A percentile compares a stretch with the other conserved stretches of the same genome.
These are phyloP conservation scores for Rhagonycha lutea DNA, from an alignment of 2,888 invertebrate species.

Conservation along the genomic window DNA sequence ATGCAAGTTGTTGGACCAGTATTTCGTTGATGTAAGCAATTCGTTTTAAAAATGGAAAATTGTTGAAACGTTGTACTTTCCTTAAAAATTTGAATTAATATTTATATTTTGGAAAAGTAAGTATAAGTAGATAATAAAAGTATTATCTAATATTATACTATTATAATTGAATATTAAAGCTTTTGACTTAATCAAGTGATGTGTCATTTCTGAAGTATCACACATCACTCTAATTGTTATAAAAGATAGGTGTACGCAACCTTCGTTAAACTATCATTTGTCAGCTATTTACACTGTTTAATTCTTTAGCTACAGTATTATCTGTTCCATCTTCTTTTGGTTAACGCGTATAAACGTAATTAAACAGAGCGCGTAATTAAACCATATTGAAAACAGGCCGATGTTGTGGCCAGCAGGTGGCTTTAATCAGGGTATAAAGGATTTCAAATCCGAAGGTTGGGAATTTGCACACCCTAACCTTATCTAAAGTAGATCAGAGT, in stretches of 20 bases:
- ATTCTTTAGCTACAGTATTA: slow-evolving; percentile 4
- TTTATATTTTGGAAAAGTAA: not conserved
- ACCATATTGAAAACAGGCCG: slow-evolving; percentile 23
- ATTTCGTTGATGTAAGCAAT: slow-evolving; percentile 20
- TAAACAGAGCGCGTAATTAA: slow-evolving; percentile 23
- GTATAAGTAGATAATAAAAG: not conserved
- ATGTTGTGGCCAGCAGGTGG: slow-evolving; percentile 30
- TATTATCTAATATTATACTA: not conserved
- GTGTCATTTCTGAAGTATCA: slow-evolving; percentile 6
- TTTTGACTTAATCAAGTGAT: not conserved
- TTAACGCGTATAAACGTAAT: slow-evolving; percentile 9
- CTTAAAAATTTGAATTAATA: not conserved
- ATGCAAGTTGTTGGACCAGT: slow-evolving; percentile 22
- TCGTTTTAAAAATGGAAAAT: slow-evolving; percentile 1
- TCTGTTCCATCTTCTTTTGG: slow-evolving; percentile 9
- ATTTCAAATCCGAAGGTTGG: slow-evolving; percentile 33
- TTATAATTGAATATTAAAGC: not conserved
- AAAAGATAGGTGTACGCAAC: slow-evolving; percentile 16
- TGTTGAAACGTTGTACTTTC: not conserved
- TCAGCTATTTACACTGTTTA: slow-evolving; percentile 13
- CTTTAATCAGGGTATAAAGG: slow-evolving; percentile 35
- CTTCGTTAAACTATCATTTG: slow-evolving; percentile 28
- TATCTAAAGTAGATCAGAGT: slow-evolving; percentile 36
- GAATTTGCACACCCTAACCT: slow-evolving; percentile 38
- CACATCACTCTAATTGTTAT: slow-evolving; percentile 20